Evolutionary conservation across 2,888 invertebrate genomes (phyloP).

Genomic region (Rhaphigaster nebulosa): DNA sequence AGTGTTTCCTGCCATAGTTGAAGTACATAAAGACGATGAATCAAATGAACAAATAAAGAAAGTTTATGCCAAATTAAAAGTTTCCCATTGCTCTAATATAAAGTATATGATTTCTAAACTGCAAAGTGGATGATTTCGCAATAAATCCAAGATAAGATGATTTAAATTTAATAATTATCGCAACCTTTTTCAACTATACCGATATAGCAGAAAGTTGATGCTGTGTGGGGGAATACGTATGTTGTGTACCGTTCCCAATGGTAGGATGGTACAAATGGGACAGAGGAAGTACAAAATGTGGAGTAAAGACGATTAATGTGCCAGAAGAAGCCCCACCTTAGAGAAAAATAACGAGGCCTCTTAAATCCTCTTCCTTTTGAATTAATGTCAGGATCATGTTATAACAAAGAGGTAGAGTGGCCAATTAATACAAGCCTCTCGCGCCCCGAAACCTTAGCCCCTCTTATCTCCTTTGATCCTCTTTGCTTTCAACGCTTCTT

Average conservation of each 20-base stretch:
- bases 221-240: background rate
- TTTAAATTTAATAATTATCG: too few relatives aligned
- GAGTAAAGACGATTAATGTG: background rate
- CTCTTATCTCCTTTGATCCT: constrained; percentile 9
- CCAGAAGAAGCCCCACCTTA: background rate
- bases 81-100: too few relatives aligned
- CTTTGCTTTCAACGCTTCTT: background rate
- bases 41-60: too few relatives aligned
- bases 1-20: too few relatives aligned
- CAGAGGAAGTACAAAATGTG: background rate
- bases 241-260: background rate
- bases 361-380: constrained; percentile 19
- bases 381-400: constrained; percentile 48
- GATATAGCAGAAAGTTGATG: background rate
- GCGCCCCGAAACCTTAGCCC: background rate
- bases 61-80: too few relatives aligned
- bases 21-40: too few relatives aligned
- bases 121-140: too few relatives aligned
- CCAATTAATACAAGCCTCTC: constrained; percentile 39
- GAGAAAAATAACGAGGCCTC: constrained; percentile 39
- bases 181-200: too few relatives aligned
- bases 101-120: background rate
- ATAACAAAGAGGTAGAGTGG: constrained; percentile 39
- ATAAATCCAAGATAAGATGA: too few relatives aligned
- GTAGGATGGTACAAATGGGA: background rate